These are phyloP conservation scores for Campylomormyrus numenius DNA, from an alignment of 2,113 vertebrate species.

Conservation along the genomic window DNA sequence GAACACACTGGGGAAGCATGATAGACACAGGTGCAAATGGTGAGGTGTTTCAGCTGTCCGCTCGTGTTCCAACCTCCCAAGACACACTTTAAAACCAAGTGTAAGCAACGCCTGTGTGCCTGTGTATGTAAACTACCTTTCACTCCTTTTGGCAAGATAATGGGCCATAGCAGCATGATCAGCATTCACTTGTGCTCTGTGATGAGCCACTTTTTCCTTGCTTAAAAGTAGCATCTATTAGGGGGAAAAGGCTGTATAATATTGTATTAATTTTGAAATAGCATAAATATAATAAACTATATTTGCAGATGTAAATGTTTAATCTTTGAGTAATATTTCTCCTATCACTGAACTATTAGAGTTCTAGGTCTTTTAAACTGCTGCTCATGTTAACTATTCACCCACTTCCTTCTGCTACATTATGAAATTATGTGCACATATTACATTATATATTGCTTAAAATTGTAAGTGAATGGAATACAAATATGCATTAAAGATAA, in stretches of 20 bases:
- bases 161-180: neutral
- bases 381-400: neutral
- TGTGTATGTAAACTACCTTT: neutral
- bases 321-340: neutral
- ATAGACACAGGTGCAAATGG: neutral
- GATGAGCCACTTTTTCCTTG: neutral
- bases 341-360: neutral
- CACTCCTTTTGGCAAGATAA: neutral
- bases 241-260: neutral
- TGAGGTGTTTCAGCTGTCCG: neutral
- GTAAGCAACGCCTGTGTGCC: neutral
- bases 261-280: neutral
- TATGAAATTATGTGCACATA: neutral
- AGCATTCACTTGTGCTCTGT: neutral
- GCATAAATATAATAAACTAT: neutral
- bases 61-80: neutral
- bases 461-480: neutral
- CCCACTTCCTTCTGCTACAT: neutral
- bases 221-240: neutral
- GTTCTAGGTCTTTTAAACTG: neutral
- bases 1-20: neutral
- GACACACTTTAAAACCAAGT: neutral
- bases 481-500: neutral
- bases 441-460: neutral
- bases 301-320: neutral